Evolutionary conservation across 1,140 invertebrate species (phyloP), one percentile per base, ranked within the genome.

Genomic region (Drosophila parabipectinata): DNA sequence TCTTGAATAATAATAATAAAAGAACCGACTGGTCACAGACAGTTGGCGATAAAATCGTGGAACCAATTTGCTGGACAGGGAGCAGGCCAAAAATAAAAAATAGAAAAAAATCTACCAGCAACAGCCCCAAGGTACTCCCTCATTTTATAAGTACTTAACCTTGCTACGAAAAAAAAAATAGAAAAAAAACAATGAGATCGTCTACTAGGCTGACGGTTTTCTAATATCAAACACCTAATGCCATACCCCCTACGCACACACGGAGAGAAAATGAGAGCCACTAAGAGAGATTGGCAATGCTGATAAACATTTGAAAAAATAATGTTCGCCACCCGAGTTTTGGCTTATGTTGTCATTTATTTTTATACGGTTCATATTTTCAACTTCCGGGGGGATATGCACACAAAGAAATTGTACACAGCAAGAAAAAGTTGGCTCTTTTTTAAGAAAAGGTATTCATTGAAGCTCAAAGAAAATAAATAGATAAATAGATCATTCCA

Each of bases 361-460:
- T 48, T 28, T 30, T 41, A 10, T 26, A 21, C 44, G 30, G 24
- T 61, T 67, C 26, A 67, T 34, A 64, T 64, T 53, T 28, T 45
- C 8, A 52, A 66, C 63, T 67, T 67, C 63, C 59, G 63, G 63
- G 63, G 63, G 47, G 34, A 37, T 37, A 67, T 64, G 32, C 63
- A 9, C 15, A 45, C 39, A 14, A 6, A 14, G 39, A 44, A 37
- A 37, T 28, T 28, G 5, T 32, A n/a, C 34, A 37, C 34, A 4
- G 34, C 10, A 4, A 44, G 14, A 47, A 47, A 18, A 18, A 8
- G 41, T 15, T 18, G 21, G 21, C 21, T n/a, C n/a, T n/a, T n/a
- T n/a, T n/a, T n/a, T n/a, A n/a, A n/a, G n/a, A n/a, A n/a, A n/a
- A n/a, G n/a, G n/a, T n/a, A n/a, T n/a, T n/a, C n/a, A n/a, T n/a